Evolutionary conservation across 2,113 vertebrate species (phyloP).

Genomic region (Polypterus bichir): DNA sequence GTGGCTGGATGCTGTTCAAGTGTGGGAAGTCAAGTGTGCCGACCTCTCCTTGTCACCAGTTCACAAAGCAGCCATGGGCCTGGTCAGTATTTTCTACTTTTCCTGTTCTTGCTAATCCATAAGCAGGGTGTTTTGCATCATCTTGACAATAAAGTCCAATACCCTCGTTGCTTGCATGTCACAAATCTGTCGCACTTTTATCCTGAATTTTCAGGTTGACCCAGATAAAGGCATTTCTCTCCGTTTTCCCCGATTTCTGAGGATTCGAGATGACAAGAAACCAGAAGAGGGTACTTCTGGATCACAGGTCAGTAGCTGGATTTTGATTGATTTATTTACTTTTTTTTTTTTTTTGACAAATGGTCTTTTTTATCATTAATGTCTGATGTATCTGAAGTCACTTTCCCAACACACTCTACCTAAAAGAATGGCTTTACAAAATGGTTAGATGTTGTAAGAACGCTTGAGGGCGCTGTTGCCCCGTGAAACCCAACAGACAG

Average conservation of each 20-base stretch:
- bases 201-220: constrained; percentile 54
- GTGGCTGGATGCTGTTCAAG: constrained; percentile 70
- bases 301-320: constrained; percentile 46
- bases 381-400: no score
- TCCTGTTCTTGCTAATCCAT: neutral
- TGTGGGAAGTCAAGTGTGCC: constrained; percentile 86
- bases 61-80: constrained; percentile 70
- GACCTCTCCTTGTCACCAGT: constrained; percentile 78
- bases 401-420: no score
- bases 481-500: no score
- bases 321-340: no score
- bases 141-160: neutral
- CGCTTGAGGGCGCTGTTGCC: no score
- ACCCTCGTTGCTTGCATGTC: neutral
- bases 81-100: constrained; percentile 54
- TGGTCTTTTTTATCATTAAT: no score
- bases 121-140: neutral
- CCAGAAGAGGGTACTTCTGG: constrained; percentile 69
- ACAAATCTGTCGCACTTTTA: neutral
- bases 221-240: constrained; percentile 76
- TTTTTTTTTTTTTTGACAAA: no score
- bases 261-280: constrained; percentile 70
- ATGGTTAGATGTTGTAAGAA: no score
- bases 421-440: no score
- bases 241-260: constrained; percentile 72